Conservation (phyloP, 2,888 invertebrate genomes). For the Electrophaes corylata region DNA sequence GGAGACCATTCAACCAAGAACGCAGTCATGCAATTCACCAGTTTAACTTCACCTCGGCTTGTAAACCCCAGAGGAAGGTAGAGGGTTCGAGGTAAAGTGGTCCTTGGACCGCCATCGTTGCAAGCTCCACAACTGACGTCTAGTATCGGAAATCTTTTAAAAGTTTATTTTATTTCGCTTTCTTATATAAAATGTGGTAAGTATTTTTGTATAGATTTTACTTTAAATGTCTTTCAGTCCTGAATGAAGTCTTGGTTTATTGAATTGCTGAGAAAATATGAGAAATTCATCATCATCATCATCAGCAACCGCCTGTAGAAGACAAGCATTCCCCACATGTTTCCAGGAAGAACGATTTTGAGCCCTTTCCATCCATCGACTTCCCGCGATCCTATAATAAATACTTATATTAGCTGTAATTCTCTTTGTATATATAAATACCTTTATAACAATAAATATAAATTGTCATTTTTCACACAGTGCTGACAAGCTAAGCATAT, state of each 20-base stretch:
- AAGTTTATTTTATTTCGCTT: slow-evolving; percentile 21
- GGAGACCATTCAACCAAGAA: slow-evolving; percentile 48
- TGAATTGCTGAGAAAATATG: no score
- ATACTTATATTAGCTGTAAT: no score
- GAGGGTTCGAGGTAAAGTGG: slow-evolving; percentile 20
- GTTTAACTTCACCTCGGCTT: slow-evolving; percentile 26
- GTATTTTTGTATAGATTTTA: slow-evolving; percentile 16
- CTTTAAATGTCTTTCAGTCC: slow-evolving; percentile 5
- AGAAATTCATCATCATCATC: no score
- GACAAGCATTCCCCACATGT: no score
- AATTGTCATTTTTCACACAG: no score
- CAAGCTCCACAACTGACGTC: slow-evolving; percentile 26
- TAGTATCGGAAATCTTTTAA: slow-evolving; percentile 29
- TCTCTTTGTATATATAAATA: no score
- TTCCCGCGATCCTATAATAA: no score
- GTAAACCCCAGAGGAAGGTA: not conserved
- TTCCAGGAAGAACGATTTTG: no score
- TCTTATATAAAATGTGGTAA: slow-evolving; percentile 11
- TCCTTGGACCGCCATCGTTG: slow-evolving; percentile 22
- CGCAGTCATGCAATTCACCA: slow-evolving; percentile 50
- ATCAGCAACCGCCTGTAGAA: no score
- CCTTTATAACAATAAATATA: no score
- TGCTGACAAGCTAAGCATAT: no score
- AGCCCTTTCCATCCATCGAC: no score
- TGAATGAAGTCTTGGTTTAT: not conserved